phyloP scores from a whole-genome alignment of 2,888 invertebrate species.

The Xestia sexstrigata region DNA sequence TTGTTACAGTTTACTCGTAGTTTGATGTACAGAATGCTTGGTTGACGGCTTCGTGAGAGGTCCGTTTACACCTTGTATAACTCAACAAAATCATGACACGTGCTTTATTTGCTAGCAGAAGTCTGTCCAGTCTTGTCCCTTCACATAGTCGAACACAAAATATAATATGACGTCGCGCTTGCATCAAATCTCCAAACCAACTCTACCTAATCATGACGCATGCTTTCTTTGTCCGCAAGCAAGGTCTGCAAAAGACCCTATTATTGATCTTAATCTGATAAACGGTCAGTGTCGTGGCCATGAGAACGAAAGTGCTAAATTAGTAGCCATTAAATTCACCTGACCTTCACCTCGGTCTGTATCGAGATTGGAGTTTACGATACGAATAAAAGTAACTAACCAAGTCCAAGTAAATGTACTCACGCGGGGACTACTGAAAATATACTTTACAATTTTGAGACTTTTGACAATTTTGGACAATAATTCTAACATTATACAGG shows the following conservation, averaged over 20 bases:
- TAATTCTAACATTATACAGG: not conserved
- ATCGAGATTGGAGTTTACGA: slow-evolving; percentile 50
- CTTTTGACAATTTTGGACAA: not conserved
- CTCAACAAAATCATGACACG: not conserved
- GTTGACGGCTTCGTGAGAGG: too few relatives aligned
- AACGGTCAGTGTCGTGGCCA: slow-evolving; percentile 44
- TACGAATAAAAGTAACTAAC: slow-evolving; percentile 38
- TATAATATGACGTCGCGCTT: not conserved
- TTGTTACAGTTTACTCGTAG: too few relatives aligned
- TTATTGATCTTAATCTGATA: slow-evolving; percentile 49
- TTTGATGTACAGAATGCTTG: too few relatives aligned
- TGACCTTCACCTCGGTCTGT: slow-evolving; percentile 37
- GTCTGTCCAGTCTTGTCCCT: not conserved
- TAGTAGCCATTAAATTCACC: slow-evolving; percentile 46
- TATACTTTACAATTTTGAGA: not conserved
- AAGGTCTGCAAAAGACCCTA: slow-evolving; percentile 13
- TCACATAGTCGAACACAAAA: not conserved
- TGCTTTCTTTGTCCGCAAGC: slow-evolving; percentile 2
- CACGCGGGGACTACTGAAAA: slow-evolving; percentile 11
- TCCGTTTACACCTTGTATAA: too few relatives aligned
- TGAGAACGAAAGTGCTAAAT: slow-evolving; percentile 51
- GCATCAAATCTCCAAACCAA: not conserved
- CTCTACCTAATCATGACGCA: not conserved
- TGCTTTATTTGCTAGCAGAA: slow-evolving; percentile 2
- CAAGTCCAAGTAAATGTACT: slow-evolving; percentile 38